Evolutionary conservation across 37 sponge, comb jelly and placozoan genomes (phyloP), one percentile per base, ranked within the genome.

Genomic region (Tethya wilhelma): DNA sequence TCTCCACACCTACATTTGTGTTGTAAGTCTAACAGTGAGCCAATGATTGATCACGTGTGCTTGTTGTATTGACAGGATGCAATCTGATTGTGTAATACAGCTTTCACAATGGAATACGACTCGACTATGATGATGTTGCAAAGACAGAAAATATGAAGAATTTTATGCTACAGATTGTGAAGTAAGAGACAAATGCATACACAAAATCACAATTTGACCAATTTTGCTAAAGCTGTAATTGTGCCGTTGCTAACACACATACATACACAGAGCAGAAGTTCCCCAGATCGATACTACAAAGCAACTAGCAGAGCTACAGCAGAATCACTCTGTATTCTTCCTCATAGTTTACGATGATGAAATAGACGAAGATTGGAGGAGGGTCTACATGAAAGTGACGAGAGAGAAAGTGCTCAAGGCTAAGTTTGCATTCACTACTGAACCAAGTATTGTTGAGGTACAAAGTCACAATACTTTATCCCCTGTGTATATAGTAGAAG

Each of bases 1-100:
- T 44, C 34, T 23, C 67, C 37, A 87, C 87, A 5, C 87, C 87
- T 8, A 87, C 87, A 28, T 44, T 87, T 40, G 23, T 87, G 26
- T 72, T 74, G 87, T 87, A 56, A 79, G 80, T 64, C n/a, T n/a
- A n/a, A n/a, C n/a, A n/a, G n/a, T n/a, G n/a, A n/a, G n/a, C n/a
- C n/a, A n/a, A n/a, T n/a, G n/a, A n/a, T n/a, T n/a, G n/a, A n/a
- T n/a, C n/a, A n/a, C n/a, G n/a, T n/a, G n/a, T n/a, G n/a, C n/a
- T n/a, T n/a, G n/a, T n/a, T n/a, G n/a, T n/a, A n/a, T n/a, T n/a
- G n/a, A n/a, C n/a, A n/a, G n/a, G n/a, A n/a, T 62, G 63, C 6
- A 7, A 7, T 9, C 8, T 20, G 14, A 23, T 12, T 9, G 14
- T 66, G 1, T 14, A 26, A 23, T 58, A 58, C 42, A 69, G 69